Evolutionary conservation across 2,797 vertebrate species (phyloP).

Genomic region (Etheostoma nigrum): DNA sequence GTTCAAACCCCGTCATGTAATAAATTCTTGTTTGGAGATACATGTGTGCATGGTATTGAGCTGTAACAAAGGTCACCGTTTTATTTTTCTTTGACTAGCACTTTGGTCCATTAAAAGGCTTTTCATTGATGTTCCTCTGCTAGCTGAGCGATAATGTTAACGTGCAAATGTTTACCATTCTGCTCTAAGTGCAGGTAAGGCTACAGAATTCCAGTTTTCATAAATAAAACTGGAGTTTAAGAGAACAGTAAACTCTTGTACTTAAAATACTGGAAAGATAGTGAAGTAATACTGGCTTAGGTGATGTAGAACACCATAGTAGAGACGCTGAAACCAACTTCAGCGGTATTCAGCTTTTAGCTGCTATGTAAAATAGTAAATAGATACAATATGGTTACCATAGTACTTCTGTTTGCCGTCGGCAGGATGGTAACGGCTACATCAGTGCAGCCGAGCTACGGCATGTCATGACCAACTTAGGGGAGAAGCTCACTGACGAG

Average conservation of each 20-base stretch:
- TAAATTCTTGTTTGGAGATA: background rate
- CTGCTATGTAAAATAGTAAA: background rate
- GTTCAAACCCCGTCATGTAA: background rate
- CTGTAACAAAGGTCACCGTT: background rate
- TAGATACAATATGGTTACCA: background rate
- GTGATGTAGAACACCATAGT: background rate
- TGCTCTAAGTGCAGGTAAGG: background rate
- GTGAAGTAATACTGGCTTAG: background rate
- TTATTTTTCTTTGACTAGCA: background rate
- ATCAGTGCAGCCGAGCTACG: slow-evolving; percentile 92
- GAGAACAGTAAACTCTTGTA: background rate
- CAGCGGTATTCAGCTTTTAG: background rate
- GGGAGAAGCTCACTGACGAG: slow-evolving; percentile 92
- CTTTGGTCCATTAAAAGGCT: background rate
- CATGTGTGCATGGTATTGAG: background rate
- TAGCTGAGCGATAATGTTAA: background rate
- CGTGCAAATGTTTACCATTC: background rate
- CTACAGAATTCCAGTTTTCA: background rate
- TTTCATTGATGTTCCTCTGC: background rate
- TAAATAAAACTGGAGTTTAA: background rate
- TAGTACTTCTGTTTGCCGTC: background rate
- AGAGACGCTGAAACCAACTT: background rate
- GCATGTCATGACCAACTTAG: slow-evolving; percentile 94
- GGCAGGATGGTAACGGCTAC: slow-evolving; percentile 92
- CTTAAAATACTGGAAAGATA: background rate